Evolutionary conservation across 2,888 invertebrate genomes (phyloP).

Genomic region (Cremastobaeus sp.): DNA sequence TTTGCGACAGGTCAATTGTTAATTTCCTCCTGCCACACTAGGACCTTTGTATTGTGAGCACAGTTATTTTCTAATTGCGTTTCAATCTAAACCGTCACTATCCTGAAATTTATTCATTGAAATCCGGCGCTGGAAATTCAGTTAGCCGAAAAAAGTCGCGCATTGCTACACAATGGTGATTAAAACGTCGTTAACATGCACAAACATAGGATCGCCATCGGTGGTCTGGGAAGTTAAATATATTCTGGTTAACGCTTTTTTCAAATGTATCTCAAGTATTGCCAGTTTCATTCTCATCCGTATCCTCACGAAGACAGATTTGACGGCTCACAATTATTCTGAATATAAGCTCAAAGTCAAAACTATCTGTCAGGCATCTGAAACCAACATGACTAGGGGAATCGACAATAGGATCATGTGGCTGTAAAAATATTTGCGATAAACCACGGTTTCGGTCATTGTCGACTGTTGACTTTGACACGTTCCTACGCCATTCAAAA

Average conservation of each 20-base stretch:
- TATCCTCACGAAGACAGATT: conserved; percentile 37
- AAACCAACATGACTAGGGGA: conserved; percentile 34
- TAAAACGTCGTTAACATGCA: conserved; percentile 24
- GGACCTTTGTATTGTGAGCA: too few species aligned
- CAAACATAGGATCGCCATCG: conserved; percentile 3
- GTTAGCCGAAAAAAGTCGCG: too few species aligned
- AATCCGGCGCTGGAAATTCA: too few species aligned
- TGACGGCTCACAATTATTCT: conserved; percentile 48
- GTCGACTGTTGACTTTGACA: conserved; percentile 51
- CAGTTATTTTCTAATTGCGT: too few species aligned
- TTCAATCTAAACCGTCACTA: too few species aligned
- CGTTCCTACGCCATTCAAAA: conserved; percentile 49
- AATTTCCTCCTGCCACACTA: conserved; percentile 71
- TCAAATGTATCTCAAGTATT: conserved; percentile 14
- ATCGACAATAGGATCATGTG: conserved; percentile 65
- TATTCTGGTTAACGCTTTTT: conserved; percentile 21
- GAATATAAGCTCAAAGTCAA: conserved; percentile 52
- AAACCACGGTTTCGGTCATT: conserved; percentile 57
- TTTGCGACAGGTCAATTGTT: conserved; percentile 76
- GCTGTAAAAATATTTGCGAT: conserved; percentile 75
- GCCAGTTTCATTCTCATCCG: conserved; percentile 18
- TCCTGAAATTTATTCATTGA: too few species aligned
- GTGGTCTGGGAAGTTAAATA: conserved; percentile 34
- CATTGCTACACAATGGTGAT: too few species aligned
- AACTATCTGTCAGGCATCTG: conserved; percentile 51